phyloP scores from a whole-genome alignment of 2,113 vertebrate genomes.

The Vidua chalybeata region DNA sequence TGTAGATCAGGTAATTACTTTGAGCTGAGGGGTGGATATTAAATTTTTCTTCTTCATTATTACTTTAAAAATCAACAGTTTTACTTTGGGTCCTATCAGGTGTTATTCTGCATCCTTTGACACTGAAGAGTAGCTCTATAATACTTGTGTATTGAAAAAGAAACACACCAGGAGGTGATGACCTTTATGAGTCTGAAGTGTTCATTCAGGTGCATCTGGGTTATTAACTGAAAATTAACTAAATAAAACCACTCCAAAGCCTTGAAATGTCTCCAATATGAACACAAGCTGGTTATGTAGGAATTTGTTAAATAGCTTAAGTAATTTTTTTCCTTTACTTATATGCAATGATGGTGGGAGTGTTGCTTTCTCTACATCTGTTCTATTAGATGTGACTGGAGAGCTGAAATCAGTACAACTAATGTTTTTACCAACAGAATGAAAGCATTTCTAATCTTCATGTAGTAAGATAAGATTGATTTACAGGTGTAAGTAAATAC shows the following conservation, averaged over 20 bases:
- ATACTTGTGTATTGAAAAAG: not conserved
- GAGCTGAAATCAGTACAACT: not conserved
- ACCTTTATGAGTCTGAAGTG: not conserved
- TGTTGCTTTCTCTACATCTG: constrained; percentile 18
- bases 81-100: not conserved
- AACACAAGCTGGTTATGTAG: not conserved
- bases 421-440: not conserved
- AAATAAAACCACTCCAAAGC: not conserved
- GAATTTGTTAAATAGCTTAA: not conserved
- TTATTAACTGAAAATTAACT: not conserved
- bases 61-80: not conserved
- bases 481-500: not conserved
- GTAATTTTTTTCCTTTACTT: not conserved
- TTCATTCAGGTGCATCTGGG: not conserved
- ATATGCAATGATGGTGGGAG: not conserved
- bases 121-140: not conserved
- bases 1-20: not conserved
- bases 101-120: not conserved
- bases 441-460: not conserved
- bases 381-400: not conserved
- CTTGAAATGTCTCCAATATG: not conserved
- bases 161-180: not conserved
- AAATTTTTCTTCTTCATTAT: not conserved
- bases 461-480: not conserved
- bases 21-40: not conserved